phyloP scores from a whole-genome alignment of 2,797 vertebrate species.

The Acanthiza pusilla region DNA sequence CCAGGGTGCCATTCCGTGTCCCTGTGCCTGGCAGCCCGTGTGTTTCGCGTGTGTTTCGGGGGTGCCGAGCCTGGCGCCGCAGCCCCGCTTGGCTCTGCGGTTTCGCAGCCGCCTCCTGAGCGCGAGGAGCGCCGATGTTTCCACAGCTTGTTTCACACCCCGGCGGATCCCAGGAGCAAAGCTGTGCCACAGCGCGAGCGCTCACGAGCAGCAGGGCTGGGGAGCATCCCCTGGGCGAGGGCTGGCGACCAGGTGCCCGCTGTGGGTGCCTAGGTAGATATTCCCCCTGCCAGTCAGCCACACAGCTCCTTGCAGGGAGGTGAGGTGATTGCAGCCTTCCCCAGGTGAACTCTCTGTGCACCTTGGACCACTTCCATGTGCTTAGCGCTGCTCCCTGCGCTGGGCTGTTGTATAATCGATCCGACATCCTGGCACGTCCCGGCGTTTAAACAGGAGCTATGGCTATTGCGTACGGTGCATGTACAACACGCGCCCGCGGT shows the following conservation, averaged over 20 bases:
- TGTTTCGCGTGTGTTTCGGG: not conserved
- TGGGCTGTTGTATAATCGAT: not conserved
- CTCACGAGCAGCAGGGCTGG: rapidly evolving
- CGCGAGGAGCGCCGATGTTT: rapidly evolving
- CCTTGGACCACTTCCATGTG: not conserved
- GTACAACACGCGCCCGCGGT: not conserved
- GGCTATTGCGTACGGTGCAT: not conserved
- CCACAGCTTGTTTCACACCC: not conserved
- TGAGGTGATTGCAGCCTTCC: not conserved
- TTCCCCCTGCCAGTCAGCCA: rapidly evolving
- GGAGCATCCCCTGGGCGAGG: not conserved
- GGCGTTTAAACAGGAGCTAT: not conserved
- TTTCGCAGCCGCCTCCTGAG: not conserved
- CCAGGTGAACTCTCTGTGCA: not conserved
- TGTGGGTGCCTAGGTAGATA: not conserved
- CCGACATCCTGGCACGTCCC: not conserved
- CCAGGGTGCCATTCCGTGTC: rapidly evolving
- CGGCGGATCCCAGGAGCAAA: not conserved
- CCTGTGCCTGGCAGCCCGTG: rapidly evolving
- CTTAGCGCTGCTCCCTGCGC: not conserved
- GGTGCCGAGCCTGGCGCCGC: not conserved
- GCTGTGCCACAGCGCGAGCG: rapidly evolving
- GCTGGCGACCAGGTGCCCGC: rapidly evolving
- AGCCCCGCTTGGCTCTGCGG: rapidly evolving
- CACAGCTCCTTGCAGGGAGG: rapidly evolving